Percentiles rank a stretch among this genome's conserved stretches.
These are phyloP conservation scores for Lysandra coridon DNA, from an alignment of 2,888 invertebrate genomes.

Conservation along the genomic window DNA sequence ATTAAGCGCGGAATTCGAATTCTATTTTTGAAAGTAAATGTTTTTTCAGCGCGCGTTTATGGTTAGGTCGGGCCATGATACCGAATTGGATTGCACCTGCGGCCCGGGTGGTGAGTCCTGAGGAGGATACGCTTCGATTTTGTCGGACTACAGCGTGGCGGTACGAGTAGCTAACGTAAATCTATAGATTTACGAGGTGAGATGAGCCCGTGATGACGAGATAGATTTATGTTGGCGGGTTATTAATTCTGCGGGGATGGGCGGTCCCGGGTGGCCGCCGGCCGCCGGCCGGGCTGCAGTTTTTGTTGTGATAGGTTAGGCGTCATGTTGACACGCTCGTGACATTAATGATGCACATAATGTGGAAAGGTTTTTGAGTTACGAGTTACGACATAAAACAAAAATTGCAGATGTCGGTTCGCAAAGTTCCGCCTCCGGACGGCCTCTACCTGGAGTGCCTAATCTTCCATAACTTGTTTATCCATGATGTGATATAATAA, in stretches of 20 bases:
- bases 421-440: neutral
- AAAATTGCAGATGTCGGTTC: neutral
- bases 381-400: neutral
- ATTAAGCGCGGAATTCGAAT: conserved; percentile 79
- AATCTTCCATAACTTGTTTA: no score
- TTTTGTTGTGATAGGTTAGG: conserved; percentile 38
- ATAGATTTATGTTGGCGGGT: conserved; percentile 63
- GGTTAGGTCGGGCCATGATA: conserved; percentile 52
- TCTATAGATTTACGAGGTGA: conserved; percentile 41
- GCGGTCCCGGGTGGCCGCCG: conserved; percentile 46
- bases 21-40: conserved; percentile 77
- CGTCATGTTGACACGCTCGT: conserved; percentile 36
- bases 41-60: conserved; percentile 74
- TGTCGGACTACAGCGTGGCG: conserved; percentile 58
- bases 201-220: conserved; percentile 34
- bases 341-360: conserved; percentile 11
- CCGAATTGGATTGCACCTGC: conserved; percentile 63
- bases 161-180: conserved; percentile 62
- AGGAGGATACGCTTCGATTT: conserved; percentile 50
- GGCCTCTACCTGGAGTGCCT: neutral
- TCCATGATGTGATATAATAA: no score
- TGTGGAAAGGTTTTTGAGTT: neutral
- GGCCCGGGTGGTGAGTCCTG: conserved; percentile 42
- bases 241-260: conserved; percentile 65
- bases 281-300: conserved; percentile 32